Conservation (phyloP, 2,113 vertebrate species). For the Tyrannus savana region DNA sequence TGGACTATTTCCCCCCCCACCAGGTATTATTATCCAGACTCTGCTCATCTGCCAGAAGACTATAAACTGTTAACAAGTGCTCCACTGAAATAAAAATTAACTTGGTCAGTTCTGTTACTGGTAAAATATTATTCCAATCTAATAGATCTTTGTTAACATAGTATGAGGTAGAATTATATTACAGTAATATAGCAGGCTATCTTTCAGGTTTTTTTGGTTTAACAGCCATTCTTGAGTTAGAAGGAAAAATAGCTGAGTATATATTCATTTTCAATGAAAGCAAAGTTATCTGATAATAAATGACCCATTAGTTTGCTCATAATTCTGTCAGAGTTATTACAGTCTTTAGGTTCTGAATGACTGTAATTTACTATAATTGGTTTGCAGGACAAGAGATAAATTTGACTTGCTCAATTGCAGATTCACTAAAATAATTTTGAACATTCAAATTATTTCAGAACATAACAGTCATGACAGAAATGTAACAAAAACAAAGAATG, state of each 20-base stretch:
- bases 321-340: constrained; percentile 56
- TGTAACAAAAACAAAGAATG: background rate
- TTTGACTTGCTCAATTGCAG: constrained; percentile 49
- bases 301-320: constrained; percentile 60
- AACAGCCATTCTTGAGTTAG: background rate
- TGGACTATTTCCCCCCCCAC: fast-evolving
- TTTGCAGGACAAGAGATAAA: constrained; percentile 63
- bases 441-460: constrained; percentile 3
- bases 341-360: constrained; percentile 54
- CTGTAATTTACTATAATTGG: constrained; percentile 63
- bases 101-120: background rate
- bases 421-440: constrained; percentile 46
- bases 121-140: background rate
- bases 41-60: background rate
- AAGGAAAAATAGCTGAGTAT: background rate
- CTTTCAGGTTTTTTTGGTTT: background rate
- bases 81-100: background rate
- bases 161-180: background rate
- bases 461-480: constrained; percentile 2
- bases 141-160: background rate
- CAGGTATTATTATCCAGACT: background rate
- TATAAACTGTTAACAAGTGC: background rate
- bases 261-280: constrained; percentile 31
- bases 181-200: background rate
- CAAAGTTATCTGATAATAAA: constrained; percentile 59